Conservation (phyloP, 2,113 vertebrate species). For the Climacteris rufus region DNA sequence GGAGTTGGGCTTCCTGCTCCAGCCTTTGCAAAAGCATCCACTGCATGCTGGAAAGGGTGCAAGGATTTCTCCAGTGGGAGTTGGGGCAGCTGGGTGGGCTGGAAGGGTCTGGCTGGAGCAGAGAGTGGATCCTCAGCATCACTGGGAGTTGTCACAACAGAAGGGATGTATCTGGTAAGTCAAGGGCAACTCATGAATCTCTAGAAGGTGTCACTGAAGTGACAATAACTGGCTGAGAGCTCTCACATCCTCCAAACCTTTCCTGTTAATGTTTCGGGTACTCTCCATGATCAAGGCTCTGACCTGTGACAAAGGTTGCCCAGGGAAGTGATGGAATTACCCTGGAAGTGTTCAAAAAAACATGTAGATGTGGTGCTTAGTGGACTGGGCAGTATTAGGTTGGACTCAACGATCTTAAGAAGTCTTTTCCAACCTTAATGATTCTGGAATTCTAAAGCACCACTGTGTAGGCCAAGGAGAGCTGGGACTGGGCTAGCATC, state of each 20-base stretch:
- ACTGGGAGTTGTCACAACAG: rapidly evolving
- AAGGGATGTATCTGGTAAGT: background rate
- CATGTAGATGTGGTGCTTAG: background rate
- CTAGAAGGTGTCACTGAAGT: background rate
- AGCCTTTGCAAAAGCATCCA: background rate
- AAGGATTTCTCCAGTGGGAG: background rate
- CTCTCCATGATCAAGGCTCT: background rate
- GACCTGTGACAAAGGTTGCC: background rate
- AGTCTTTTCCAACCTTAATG: background rate
- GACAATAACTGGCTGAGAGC: background rate
- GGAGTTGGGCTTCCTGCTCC: background rate
- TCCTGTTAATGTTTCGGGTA: background rate
- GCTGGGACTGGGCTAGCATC: background rate
- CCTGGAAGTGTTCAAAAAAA: background rate
- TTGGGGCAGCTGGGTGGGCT: background rate
- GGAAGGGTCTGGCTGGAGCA: background rate
- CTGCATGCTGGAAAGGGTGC: background rate
- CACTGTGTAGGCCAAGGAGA: background rate
- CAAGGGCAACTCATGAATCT: background rate
- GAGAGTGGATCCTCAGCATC: rapidly evolving
- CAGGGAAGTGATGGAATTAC: background rate
- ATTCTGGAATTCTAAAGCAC: background rate
- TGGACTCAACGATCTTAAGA: background rate
- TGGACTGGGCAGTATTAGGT: background rate
- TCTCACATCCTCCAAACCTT: background rate